These are phyloP conservation scores for Schlechtendalia chinensis DNA, from an alignment of 1,140 invertebrate species.

Conservation along the genomic window DNA sequence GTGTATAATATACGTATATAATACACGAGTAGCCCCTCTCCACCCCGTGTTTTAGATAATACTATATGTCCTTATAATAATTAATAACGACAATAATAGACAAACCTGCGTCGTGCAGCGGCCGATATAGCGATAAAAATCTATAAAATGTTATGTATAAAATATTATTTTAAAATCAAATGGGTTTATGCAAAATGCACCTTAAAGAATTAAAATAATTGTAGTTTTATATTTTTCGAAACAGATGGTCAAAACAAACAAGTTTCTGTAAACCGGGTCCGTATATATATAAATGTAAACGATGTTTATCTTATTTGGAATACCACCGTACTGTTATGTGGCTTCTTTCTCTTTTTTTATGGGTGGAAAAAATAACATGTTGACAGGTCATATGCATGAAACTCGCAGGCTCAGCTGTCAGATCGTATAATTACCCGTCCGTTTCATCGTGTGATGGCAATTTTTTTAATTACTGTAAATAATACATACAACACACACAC, in stretches of 20 bases:
- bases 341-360: slow-evolving; percentile 30
- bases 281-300: slow-evolving; percentile 14
- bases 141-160: slow-evolving; percentile 4
- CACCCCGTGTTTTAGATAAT: background rate
- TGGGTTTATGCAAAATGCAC: slow-evolving; percentile 39
- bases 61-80: background rate
- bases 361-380: slow-evolving; percentile 43
- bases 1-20: background rate
- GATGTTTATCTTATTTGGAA: slow-evolving; percentile 49
- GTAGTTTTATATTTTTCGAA: slow-evolving; percentile 18
- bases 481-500: no score
- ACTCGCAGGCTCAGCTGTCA: slow-evolving; percentile 45
- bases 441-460: slow-evolving; percentile 8
- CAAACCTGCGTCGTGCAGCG: background rate
- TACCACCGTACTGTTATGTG: slow-evolving; percentile 2
- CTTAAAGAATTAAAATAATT: slow-evolving; percentile 38
- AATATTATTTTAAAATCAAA: slow-evolving; percentile 5
- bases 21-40: no score
- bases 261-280: slow-evolving; percentile 43
- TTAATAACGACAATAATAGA: background rate
- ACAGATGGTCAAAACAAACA: slow-evolving; percentile 50
- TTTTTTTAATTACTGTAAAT: slow-evolving; percentile 46
- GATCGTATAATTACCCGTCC: slow-evolving; percentile 32
- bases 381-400: slow-evolving; percentile 38
- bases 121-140: background rate